Evolutionary conservation across 2,888 invertebrate species (phyloP), one percentile per base, ranked within the genome.

Genomic region (Drosophila parthenogenetica): DNA sequence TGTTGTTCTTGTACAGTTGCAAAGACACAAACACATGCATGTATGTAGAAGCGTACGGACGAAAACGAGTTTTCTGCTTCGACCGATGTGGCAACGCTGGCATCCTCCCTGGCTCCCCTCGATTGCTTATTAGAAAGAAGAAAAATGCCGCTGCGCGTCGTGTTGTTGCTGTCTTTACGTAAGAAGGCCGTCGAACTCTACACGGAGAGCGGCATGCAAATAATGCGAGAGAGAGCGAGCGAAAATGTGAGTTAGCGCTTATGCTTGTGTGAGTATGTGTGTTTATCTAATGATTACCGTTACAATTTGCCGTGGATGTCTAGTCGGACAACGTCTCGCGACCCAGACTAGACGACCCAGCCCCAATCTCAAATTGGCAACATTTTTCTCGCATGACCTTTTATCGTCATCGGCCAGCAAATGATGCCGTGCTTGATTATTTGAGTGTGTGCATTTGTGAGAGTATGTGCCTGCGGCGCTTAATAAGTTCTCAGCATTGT

Each of bases 161-260:
- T 73, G 60, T 55, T 73, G 62, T 65, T 84, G 73, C 57, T 79
- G 64, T 72, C 79, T 85, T 83, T 83, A 84, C 85, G 84, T 87
- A 87, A 84, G 85, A 86, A 86, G 85, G 85, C 85, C 85, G 85
- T 87, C 85, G 85, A 86, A 86, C 85, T 87, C 82, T 78, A 79
- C 79, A 79, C 67, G 61, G 64, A 73, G 79, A 69, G 62, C 59
- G 59, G 64, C 73, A 78, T 80, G 82, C 85, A 83, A 84, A 84
- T 79, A 73, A 61, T 75, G 48, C n/a, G 55, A 69, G 51, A 39
- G 71, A 60, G 65, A 73, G 72, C 68, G 46, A 37, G 48, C 66
- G 79, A 70, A 79, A 82, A 84, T 79, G 64, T 77, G 46, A 54
- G 61, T 50, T 55, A 14, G 67, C 46, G 60, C 29, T 13, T 16